These are phyloP conservation scores for Prionailurus viverrinus DNA, from an alignment of 2,113 vertebrate species.

Conservation along the genomic window DNA sequence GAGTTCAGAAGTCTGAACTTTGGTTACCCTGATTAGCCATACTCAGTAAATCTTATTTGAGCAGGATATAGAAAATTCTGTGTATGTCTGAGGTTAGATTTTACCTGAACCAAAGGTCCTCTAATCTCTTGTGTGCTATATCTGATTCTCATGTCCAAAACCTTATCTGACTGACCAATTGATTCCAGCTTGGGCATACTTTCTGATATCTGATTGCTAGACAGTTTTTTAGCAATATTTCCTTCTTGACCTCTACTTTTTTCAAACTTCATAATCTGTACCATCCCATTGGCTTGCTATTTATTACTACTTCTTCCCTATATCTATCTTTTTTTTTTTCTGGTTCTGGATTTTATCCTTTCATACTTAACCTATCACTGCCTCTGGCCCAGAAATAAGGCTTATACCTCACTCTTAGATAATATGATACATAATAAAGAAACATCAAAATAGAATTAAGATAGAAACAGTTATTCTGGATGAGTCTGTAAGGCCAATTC, in stretches of 20 bases:
- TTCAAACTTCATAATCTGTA: not conserved
- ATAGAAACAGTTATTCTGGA: not conserved
- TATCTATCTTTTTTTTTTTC: not conserved
- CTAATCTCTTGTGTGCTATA: not conserved
- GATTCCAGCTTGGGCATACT: not conserved
- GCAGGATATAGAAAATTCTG: conserved; percentile 17
- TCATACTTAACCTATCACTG: not conserved
- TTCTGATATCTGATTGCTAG: not conserved
- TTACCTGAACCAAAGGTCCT: not conserved
- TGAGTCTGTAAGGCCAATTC: not conserved
- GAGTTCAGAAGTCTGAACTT: not conserved
- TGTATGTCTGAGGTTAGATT: not conserved
- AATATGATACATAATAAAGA: not conserved
- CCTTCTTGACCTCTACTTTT: not conserved
- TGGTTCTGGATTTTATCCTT: not conserved
- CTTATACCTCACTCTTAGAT: not conserved
- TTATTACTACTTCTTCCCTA: not conserved
- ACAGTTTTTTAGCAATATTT: not conserved
- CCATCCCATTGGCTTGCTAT: not conserved
- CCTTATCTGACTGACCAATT: conserved; percentile 44
- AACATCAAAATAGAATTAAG: not conserved
- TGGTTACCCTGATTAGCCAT: not conserved
- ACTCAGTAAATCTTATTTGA: not conserved
- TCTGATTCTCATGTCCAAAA: conserved; percentile 33
- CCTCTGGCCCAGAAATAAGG: not conserved